phyloP scores from a whole-genome alignment of 1,140 invertebrate genomes.

The Teleopsis dalmanni region DNA sequence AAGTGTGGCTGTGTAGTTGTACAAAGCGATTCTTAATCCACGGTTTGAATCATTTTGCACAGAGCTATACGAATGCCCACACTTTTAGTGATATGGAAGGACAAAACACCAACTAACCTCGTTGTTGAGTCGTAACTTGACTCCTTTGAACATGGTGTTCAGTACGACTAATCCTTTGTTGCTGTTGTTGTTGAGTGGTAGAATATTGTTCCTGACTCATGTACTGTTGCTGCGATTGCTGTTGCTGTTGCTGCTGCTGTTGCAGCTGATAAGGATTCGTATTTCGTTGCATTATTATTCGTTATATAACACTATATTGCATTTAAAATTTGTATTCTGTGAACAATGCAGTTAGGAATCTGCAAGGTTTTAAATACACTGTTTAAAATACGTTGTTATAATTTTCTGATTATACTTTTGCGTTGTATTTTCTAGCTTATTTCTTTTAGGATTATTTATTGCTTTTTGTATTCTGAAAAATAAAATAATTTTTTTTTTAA shows the following conservation, averaged over 20 bases:
- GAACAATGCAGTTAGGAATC: no score
- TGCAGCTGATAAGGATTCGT: constrained; percentile 43
- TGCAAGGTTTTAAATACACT: constrained; percentile 1
- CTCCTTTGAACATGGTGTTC: constrained; percentile 64
- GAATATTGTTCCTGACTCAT: constrained; percentile 30
- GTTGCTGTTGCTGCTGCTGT: constrained; percentile 46
- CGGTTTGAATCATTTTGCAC: constrained; percentile 34
- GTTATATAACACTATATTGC: constrained; percentile 44
- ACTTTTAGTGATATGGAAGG: no score
- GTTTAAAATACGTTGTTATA: constrained; percentile 4
- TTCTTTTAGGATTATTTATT: no score
- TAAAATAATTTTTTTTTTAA: not conserved
- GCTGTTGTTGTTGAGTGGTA: constrained; percentile 43
- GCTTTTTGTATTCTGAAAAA: not conserved
- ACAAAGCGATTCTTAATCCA: constrained; percentile 33
- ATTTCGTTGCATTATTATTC: constrained; percentile 45
- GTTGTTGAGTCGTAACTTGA: constrained; percentile 69
- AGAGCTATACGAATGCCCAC: constrained; percentile 13
- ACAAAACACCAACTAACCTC: constrained; percentile 63
- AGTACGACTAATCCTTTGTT: constrained; percentile 61
- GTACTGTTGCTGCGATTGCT: constrained; percentile 50
- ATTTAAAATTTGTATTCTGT: constrained; percentile 42
- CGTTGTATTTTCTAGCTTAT: not conserved
- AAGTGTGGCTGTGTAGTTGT: no score
- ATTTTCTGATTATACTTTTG: not conserved